phyloP scores from a whole-genome alignment of 1,140 invertebrate species.

The Galendromus occidentalis region DNA sequence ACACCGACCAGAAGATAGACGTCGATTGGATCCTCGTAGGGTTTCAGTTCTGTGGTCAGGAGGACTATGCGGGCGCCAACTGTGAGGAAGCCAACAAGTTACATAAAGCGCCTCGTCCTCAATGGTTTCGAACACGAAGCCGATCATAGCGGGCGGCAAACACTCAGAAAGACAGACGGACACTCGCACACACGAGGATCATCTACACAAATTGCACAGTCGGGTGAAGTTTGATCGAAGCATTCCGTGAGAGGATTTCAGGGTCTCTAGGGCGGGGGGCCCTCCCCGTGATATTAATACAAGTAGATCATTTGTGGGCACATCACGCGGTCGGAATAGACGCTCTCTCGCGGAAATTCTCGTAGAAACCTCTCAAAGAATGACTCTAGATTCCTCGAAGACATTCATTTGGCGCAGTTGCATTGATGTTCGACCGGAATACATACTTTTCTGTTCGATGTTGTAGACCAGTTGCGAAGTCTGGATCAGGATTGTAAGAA shows the following conservation, averaged over 20 bases:
- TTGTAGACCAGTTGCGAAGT: slow-evolving; percentile 31
- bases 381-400: too few species aligned
- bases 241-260: not conserved
- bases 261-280: not conserved
- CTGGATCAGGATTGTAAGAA: slow-evolving; percentile 31
- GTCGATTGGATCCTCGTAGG: slow-evolving; percentile 32
- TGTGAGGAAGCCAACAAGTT: slow-evolving; percentile 21
- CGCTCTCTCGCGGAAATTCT: too few species aligned
- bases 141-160: not conserved
- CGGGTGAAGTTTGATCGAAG: not conserved
- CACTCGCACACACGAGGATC: not conserved
- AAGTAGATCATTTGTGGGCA: too few species aligned
- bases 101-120: not conserved
- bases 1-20: slow-evolving; percentile 32
- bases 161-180: slow-evolving; percentile 2
- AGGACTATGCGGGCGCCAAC: slow-evolving; percentile 31
- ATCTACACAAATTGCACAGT: too few species aligned
- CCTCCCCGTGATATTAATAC: too few species aligned
- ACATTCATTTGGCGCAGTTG: too few species aligned
- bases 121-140: slow-evolving; percentile 13
- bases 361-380: too few species aligned
- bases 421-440: not conserved
- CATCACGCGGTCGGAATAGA: too few species aligned
- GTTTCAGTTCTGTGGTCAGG: slow-evolving; percentile 30
- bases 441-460: slow-evolving; percentile 27